A percentile compares a stretch with the other conserved stretches of the same genome.
Conservation (phyloP, 1,140 invertebrate species). For the Trachelipus rathkii region DNA sequence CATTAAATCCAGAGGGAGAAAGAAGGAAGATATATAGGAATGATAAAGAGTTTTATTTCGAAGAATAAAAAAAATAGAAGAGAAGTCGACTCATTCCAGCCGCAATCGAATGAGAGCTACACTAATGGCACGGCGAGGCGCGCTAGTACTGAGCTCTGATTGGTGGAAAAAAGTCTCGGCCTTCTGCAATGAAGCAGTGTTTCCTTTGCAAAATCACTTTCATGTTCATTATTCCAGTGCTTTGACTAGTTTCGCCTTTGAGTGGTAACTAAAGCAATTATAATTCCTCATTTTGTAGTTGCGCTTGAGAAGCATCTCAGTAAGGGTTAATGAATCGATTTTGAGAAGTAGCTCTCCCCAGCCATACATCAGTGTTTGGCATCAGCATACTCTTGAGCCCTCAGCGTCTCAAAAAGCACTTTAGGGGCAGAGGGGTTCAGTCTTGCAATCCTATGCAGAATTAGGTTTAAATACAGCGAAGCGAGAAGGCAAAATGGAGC, state of each 20-base stretch:
- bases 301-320: neutral
- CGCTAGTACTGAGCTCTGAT: conserved; percentile 45
- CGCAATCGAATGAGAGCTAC: conserved; percentile 39
- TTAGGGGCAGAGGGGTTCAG: conserved; percentile 40
- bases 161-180: conserved; percentile 40
- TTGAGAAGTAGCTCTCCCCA: neutral
- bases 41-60: too few species aligned
- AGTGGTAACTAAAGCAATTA: neutral
- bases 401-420: conserved; percentile 34
- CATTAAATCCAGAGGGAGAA: neutral
- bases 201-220: conserved; percentile 36
- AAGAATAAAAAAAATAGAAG: conserved; percentile 27
- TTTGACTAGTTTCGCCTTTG: neutral
- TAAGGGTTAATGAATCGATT: conserved; percentile 16
- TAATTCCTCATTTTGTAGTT: neutral
- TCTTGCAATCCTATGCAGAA: conserved; percentile 46
- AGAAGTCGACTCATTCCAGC: conserved; percentile 21
- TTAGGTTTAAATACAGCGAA: conserved; percentile 41
- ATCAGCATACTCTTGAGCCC: conserved; percentile 31
- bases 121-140: conserved; percentile 43
- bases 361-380: conserved; percentile 42
- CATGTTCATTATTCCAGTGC: neutral
- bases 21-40: neutral
- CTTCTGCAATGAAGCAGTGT: conserved; percentile 44
- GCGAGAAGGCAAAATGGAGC: conserved; percentile 33